Percentiles rank a stretch among this genome's conserved stretches.
Evolutionary conservation across 2,113 vertebrate species (phyloP).

Genomic region (Aplodontia rufa): DNA sequence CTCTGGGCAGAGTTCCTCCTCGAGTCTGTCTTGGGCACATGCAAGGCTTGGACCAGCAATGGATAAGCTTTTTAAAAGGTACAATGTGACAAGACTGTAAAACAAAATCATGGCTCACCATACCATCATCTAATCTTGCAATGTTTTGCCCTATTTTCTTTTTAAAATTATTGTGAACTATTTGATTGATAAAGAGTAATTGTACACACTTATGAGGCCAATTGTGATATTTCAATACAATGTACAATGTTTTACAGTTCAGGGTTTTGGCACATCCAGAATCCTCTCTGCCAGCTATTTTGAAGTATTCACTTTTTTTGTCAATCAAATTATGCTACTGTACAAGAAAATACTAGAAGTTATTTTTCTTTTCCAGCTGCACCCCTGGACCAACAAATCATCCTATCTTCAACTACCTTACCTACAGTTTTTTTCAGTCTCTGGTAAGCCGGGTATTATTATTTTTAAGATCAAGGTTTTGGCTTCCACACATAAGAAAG

Average conservation of each 20-base stretch:
- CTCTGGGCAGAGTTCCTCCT: no score
- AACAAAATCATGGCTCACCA: neutral
- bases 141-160: neutral
- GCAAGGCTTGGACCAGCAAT: no score
- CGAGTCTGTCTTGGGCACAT: no score
- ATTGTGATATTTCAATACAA: neutral
- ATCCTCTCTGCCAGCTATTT: neutral
- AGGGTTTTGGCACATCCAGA: neutral
- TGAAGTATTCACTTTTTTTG: neutral
- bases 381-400: neutral
- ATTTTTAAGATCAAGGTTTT: neutral
- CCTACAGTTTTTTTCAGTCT: neutral
- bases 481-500: neutral
- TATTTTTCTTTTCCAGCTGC: neutral
- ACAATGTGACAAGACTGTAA: neutral
- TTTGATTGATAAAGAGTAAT: neutral
- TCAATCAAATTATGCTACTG: neutral
- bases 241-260: neutral
- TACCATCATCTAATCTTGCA: neutral
- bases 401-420: neutral
- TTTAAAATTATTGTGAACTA: neutral
- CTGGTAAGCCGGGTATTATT: neutral
- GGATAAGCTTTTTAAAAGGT: neutral
- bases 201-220: neutral
- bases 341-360: neutral